Percentiles rank a stretch among this genome's conserved stretches.
Evolutionary conservation across 2,888 invertebrate genomes (phyloP).

Genomic region (Polyommatus iphigenia): DNA sequence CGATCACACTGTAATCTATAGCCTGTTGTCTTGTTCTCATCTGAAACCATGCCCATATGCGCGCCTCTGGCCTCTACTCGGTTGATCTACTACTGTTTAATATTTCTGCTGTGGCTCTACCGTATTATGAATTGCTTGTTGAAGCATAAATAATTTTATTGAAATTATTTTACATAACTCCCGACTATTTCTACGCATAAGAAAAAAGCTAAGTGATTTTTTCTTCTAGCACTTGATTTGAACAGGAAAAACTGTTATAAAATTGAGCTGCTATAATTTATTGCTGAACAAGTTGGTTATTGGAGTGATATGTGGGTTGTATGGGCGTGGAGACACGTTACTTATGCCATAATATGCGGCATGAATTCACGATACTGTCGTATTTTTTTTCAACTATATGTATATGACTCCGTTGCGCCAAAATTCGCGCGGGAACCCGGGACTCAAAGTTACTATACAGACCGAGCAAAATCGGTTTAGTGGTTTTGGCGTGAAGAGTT

Average conservation of each 20-base stretch:
- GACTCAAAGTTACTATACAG: no score
- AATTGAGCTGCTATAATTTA: not conserved
- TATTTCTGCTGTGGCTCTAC: not conserved
- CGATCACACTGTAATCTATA: not conserved
- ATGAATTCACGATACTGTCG: no score
- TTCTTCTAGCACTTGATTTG: not conserved
- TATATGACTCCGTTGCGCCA: no score
- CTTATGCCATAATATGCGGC: not conserved
- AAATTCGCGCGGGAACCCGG: no score
- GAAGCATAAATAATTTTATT: slow-evolving; percentile 20
- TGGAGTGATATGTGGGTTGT: not conserved
- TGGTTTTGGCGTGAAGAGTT: no score
- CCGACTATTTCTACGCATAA: not conserved
- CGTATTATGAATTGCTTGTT: slow-evolving; percentile 18
- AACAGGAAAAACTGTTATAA: not conserved
- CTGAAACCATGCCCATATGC: not conserved
- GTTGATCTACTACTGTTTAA: not conserved
- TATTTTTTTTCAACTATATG: no score
- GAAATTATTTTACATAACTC: slow-evolving; percentile 15
- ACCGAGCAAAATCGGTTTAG: no score
- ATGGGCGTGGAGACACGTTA: not conserved
- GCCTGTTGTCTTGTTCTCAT: not conserved
- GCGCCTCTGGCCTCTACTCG: not conserved
- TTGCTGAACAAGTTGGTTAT: not conserved
- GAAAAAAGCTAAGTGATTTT: slow-evolving; percentile 20